These are phyloP conservation scores for cattle (Bos taurus) DNA, from an alignment of 2,113 vertebrate species.

Conservation along the genomic window DNA sequence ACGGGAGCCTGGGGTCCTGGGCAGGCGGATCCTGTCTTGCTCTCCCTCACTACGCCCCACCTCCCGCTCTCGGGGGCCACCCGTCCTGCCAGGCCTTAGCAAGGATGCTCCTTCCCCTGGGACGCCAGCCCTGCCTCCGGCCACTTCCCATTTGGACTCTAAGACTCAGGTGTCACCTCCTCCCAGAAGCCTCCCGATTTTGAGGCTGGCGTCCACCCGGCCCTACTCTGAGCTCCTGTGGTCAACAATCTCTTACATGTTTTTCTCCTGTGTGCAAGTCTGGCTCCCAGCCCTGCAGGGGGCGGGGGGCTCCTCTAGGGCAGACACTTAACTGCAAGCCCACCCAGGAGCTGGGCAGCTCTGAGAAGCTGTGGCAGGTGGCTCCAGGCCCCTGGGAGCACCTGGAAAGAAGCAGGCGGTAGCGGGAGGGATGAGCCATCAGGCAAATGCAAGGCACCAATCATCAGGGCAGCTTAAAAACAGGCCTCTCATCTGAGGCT, in stretches of 20 bases:
- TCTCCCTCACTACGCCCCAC: rapidly evolving
- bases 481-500: neutral
- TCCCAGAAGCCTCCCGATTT: neutral
- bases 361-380: too few species aligned
- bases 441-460: neutral
- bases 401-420: neutral
- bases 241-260: rapidly evolving
- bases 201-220: neutral
- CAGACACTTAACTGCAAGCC: neutral
- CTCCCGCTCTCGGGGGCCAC: too few species aligned
- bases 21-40: neutral
- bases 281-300: neutral
- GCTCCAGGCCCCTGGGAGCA: neutral
- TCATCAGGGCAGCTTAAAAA: neutral
- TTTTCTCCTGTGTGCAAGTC: neutral
- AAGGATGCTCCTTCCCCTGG: neutral
- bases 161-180: neutral
- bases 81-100: neutral
- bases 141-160: neutral
- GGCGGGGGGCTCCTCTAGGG: neutral
- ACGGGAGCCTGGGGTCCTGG: rapidly evolving
- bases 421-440: neutral
- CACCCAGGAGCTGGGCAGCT: neutral
- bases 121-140: neutral
- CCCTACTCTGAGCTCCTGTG: neutral